phyloP scores from a whole-genome alignment of 2,888 invertebrate species.

The Drosophila lacicola region DNA sequence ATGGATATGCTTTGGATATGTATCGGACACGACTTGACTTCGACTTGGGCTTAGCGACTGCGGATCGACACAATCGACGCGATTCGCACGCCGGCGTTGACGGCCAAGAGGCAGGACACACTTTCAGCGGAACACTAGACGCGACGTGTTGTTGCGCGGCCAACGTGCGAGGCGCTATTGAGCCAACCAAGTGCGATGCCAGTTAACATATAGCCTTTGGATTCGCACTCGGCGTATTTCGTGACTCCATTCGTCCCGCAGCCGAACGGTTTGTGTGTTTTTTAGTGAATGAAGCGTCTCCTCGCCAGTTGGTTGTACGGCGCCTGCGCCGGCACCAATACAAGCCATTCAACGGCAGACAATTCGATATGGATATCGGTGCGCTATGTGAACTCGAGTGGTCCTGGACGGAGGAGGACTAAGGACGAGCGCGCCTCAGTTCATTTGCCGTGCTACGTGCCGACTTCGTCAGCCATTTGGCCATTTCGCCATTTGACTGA shows the following conservation, averaged over 20 bases:
- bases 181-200: slow-evolving; percentile 41
- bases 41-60: not conserved
- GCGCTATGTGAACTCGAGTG: slow-evolving; percentile 1
- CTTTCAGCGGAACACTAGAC: slow-evolving; percentile 4
- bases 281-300: slow-evolving; percentile 61
- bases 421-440: slow-evolving; percentile 18
- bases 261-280: slow-evolving; percentile 10
- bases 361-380: slow-evolving; percentile 36
- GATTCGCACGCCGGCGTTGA: slow-evolving; percentile 43
- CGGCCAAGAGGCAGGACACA: slow-evolving; percentile 6
- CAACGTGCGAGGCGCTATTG: slow-evolving; percentile 69
- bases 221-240: slow-evolving; percentile 16
- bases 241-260: not conserved
- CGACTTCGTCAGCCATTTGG: slow-evolving; percentile 7
- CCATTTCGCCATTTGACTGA: slow-evolving; percentile 27
- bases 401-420: not conserved
- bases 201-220: slow-evolving; percentile 45
- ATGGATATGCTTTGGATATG: slow-evolving; percentile 7
- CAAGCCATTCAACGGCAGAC: slow-evolving; percentile 25
- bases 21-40: not conserved
- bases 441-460: slow-evolving; percentile 58
- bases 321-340: slow-evolving; percentile 56
- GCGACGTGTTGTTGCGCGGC: slow-evolving; percentile 63
- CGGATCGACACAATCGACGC: slow-evolving; percentile 42
- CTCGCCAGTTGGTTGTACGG: slow-evolving; percentile 22